phyloP scores from a whole-genome alignment of 2,797 vertebrate genomes.

The Anguilla obscura region DNA sequence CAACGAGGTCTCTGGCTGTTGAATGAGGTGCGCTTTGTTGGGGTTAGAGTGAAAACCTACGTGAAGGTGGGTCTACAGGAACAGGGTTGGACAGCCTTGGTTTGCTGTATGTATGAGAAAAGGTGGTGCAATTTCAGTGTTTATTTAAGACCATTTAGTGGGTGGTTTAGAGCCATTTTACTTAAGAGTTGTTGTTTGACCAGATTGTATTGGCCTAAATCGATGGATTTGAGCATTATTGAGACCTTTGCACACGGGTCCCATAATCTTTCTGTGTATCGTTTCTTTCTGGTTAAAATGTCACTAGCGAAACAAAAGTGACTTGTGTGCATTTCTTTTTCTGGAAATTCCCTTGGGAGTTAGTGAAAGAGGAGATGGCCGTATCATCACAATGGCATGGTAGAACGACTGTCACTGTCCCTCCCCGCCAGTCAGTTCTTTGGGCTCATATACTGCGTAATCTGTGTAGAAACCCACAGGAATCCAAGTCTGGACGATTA shows the following conservation, averaged over 20 bases:
- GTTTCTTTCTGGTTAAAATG: not conserved
- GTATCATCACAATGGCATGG: not conserved
- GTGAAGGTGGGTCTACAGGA: too few species aligned
- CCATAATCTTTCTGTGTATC: not conserved
- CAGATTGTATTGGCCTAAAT: not conserved
- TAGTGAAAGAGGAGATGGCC: too few species aligned
- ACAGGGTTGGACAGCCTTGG: too few species aligned
- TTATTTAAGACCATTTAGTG: not conserved
- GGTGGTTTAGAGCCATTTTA: not conserved
- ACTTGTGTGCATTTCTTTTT: not conserved
- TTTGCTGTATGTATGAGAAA: not conserved
- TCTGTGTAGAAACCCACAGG: slow-evolving; percentile 29
- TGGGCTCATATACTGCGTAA: slow-evolving; percentile 25
- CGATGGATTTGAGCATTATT: not conserved
- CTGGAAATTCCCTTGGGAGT: too few species aligned
- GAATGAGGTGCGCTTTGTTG: too few species aligned
- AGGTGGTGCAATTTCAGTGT: not conserved
- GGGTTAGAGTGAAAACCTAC: too few species aligned
- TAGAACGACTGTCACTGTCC: not conserved
- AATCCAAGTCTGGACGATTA: slow-evolving; percentile 45
- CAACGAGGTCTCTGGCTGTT: too few species aligned
- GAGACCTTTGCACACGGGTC: not conserved
- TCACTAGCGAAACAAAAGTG: not conserved
- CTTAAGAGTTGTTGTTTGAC: not conserved
- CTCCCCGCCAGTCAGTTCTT: not conserved